Conservation (phyloP, 2,888 invertebrate species). For the Odontocolon sp. region DNA sequence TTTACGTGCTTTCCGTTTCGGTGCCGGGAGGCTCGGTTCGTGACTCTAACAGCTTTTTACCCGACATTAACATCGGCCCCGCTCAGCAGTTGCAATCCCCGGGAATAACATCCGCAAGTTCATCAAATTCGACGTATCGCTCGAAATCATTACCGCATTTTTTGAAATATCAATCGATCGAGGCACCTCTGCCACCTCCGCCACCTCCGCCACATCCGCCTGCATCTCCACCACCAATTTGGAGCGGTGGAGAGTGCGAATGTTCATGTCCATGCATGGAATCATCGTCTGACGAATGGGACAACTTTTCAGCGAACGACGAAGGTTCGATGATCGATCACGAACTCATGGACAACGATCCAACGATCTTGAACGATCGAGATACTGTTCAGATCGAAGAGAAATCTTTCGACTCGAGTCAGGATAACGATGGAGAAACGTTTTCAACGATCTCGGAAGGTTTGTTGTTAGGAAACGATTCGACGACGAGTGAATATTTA, state of each 20-base stretch:
- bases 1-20: constrained; percentile 91
- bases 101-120: neutral
- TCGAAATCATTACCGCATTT: constrained; percentile 24
- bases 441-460: constrained; percentile 38
- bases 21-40: constrained; percentile 86
- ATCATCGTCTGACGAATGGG: constrained; percentile 75
- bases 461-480: constrained; percentile 60
- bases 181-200: constrained; percentile 74
- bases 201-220: constrained; percentile 75
- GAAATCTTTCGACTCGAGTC: too few species aligned
- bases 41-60: constrained; percentile 74
- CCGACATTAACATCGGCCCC: constrained; percentile 83
- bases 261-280: constrained; percentile 88
- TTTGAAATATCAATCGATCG: constrained; percentile 52
- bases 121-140: neutral
- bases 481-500: constrained; percentile 56
- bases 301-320: constrained; percentile 67
- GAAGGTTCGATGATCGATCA: constrained; percentile 47
- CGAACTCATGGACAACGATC: constrained; percentile 37
- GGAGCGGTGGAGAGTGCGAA: constrained; percentile 88
- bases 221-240: constrained; percentile 74
- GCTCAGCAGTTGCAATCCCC: constrained; percentile 74
- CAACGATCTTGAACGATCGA: constrained; percentile 4
- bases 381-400: constrained; percentile 20
- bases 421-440: neutral